Percentiles rank a stretch among this genome's conserved stretches.
Conservation (phyloP, 2,113 vertebrate genomes). For the Siniperca chuatsi region DNA sequence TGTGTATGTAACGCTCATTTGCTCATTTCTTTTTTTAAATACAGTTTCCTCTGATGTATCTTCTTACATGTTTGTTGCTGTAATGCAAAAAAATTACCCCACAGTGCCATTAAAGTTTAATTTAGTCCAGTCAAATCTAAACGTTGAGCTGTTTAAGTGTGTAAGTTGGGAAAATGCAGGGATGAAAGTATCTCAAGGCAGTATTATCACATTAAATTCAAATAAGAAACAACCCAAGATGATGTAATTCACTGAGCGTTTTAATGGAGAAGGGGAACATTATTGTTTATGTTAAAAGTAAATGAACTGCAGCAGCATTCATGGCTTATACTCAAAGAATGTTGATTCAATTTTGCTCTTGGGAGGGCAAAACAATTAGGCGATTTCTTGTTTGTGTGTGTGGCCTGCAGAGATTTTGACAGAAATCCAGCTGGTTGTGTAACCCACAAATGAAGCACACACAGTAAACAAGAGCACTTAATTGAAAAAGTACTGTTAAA, state of each 20-base stretch:
- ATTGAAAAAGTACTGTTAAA: constrained; percentile 29
- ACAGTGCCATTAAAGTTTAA: constrained; percentile 19
- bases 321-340: constrained; percentile 31
- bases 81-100: background rate
- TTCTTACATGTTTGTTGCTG: background rate
- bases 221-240: constrained; percentile 41
- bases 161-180: background rate
- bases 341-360: constrained; percentile 34
- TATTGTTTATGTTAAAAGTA: constrained; percentile 50
- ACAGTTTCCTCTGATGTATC: background rate
- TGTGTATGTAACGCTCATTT: background rate
- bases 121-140: constrained; percentile 17
- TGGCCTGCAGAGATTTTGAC: constrained; percentile 37
- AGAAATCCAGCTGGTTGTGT: constrained; percentile 33
- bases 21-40: background rate
- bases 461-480: constrained; percentile 26
- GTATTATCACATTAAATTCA: constrained; percentile 38
- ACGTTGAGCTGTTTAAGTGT: background rate
- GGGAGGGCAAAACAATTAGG: constrained; percentile 39
- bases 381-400: constrained; percentile 26
- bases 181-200: constrained; percentile 13
- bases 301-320: constrained; percentile 34
- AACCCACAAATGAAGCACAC: constrained; percentile 29
- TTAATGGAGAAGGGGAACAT: constrained; percentile 20
- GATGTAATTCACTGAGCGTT: constrained; percentile 26